phyloP scores from a whole-genome alignment of 2,888 invertebrate species.

The Euzetes globulus region DNA sequence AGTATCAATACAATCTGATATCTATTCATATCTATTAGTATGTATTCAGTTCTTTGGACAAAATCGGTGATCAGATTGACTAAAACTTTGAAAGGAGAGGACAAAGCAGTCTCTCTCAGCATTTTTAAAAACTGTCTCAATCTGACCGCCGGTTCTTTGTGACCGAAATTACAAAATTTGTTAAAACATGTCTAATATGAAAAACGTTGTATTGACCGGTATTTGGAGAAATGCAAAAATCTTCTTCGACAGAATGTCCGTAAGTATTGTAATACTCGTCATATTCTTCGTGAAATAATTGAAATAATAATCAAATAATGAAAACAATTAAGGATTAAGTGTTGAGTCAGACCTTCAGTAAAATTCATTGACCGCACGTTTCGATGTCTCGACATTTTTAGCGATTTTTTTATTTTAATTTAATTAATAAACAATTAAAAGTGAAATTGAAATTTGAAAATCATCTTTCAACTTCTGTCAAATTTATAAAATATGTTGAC shows the following conservation, averaged over 20 bases:
- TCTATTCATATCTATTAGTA: no score
- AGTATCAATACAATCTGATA: no score
- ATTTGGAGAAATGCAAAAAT: constrained; percentile 65
- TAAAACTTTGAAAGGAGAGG: no score
- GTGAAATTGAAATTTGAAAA: not conserved
- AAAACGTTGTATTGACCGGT: constrained; percentile 35
- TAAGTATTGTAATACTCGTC: constrained; percentile 76
- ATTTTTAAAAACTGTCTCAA: no score
- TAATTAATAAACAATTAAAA: not conserved
- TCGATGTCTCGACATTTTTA: constrained; percentile 72
- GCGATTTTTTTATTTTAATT: not conserved
- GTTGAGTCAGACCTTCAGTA: constrained; percentile 58
- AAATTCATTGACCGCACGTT: constrained; percentile 75
- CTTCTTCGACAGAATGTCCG: constrained; percentile 89
- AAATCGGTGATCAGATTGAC: no score
- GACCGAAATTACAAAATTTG: no score
- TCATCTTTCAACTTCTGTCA: no score
- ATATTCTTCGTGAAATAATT: constrained; percentile 58
- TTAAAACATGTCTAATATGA: not conserved
- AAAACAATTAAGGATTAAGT: not conserved
- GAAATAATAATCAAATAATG: constrained; percentile 23
- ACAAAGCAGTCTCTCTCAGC: no score
- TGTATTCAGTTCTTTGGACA: no score
- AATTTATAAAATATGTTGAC: not conserved
- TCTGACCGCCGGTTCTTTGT: no score